Evolutionary conservation across 1,140 invertebrate species (phyloP), one percentile per base, ranked within the genome.

Genomic region (Chelonus insularis): DNA sequence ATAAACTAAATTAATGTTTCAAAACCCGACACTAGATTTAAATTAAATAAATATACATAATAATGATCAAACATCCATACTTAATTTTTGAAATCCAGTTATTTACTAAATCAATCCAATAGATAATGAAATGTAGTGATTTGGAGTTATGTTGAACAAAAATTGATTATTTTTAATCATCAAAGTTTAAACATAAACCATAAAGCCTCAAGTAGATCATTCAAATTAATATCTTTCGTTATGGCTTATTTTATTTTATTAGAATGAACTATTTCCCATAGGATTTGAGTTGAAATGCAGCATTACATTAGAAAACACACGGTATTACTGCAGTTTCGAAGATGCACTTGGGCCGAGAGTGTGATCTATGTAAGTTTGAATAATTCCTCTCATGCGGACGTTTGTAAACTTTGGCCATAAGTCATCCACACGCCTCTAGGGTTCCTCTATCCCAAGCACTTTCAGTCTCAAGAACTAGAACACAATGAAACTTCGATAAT

Each of bases 311-410:
- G 36, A 37, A 37, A 37, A 37, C 11, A 3, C 25, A 4, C 25
- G 25, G 25, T 7, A 29, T n/a, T 37, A 37, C 12, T 37, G 36
- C 43, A 48, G 21, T 48, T 23, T 23, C n/a, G 18, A 48, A 48
- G 45, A 48, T 48, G 45, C 21, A 48, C 45, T 48, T 25, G 45
- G 23, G 45, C 6, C 20, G 29, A 25, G 29, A 5, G 50, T 52
- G 50, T 52, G 50, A 52, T 52, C 50, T 20, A 52, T 52, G 50
- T 37, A 14, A 52, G n/a, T 52, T 34, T 52, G 50, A 52, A 52
- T 52, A 52, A 52, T 52, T 52, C 23, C 14, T 2, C 50, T 52
- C 50, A 34, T 34, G 25, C 21, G 29, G 29, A 52, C 50, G 21
- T 52, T 52, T 18, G 50, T 52, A 52, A 52, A 52, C 50, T 52